Evolutionary conservation across 2,888 invertebrate genomes (phyloP).

Genomic region (Aphidoletes aphidimyza): DNA sequence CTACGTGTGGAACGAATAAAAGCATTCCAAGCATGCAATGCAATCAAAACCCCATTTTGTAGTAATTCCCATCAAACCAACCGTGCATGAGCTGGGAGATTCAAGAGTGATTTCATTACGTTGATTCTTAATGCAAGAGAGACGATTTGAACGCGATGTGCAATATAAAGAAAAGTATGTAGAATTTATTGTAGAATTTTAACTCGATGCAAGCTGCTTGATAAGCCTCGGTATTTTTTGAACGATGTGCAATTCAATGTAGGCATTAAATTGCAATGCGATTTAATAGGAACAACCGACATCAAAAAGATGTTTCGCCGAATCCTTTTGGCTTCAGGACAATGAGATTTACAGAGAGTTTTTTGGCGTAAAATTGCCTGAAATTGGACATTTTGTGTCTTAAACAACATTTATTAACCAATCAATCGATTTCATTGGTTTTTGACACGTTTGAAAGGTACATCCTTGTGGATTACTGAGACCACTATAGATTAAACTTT

Average conservation of each 20-base stretch:
- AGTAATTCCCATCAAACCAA: not conserved
- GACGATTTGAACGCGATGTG: not conserved
- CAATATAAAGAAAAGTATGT: no score
- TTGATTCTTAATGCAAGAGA: conserved; percentile 28
- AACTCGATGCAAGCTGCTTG: conserved; percentile 49
- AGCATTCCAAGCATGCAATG: not conserved
- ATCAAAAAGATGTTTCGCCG: conserved; percentile 57
- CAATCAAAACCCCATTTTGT: not conserved
- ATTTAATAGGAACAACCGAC: conserved; percentile 56
- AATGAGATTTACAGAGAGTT: conserved; percentile 57
- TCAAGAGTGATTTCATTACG: not conserved
- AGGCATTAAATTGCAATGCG: conserved; percentile 55
- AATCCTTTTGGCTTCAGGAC: conserved; percentile 58
- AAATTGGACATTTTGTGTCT: no score
- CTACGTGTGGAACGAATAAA: not conserved
- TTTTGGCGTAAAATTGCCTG: conserved; percentile 58
- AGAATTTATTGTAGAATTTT: conserved; percentile 17
- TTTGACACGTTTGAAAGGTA: no score
- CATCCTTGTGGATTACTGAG: no score
- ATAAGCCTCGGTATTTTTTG: conserved; percentile 52
- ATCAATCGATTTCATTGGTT: no score
- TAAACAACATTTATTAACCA: no score
- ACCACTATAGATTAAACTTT: no score
- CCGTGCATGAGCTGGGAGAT: not conserved
- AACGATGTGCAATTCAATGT: conserved; percentile 56